Percentiles rank a stretch among this genome's conserved stretches.
These are phyloP conservation scores for Cosmia trapezina DNA, from an alignment of 2,888 invertebrate genomes.

Conservation along the genomic window DNA sequence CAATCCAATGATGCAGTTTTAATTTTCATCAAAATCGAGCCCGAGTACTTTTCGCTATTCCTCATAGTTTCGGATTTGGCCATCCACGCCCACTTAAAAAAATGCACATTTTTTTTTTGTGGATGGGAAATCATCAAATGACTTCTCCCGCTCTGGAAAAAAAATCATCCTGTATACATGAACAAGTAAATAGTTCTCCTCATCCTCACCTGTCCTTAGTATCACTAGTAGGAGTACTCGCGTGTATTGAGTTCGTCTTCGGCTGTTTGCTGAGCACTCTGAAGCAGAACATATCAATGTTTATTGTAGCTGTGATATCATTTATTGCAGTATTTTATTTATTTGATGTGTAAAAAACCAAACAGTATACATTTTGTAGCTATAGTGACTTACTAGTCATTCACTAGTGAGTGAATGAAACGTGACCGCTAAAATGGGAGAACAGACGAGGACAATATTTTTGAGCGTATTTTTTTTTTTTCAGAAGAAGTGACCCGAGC, in stretches of 20 bases:
- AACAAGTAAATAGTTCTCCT: neutral
- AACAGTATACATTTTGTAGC: neutral
- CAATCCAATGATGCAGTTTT: too few species aligned
- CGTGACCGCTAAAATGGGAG: neutral
- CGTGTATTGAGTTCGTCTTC: conserved; percentile 72
- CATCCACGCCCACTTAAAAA: too few species aligned
- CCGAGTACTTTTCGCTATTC: too few species aligned
- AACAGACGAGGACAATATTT: neutral
- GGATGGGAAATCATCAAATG: too few species aligned
- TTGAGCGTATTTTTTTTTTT: neutral
- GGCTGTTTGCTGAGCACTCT: conserved; percentile 76
- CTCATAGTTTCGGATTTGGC: too few species aligned
- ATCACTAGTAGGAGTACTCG: conserved; percentile 80
- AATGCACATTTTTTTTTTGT: too few species aligned
- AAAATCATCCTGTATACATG: neutral
- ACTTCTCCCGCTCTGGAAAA: too few species aligned
- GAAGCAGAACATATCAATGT: conserved; percentile 54
- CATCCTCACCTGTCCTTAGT: conserved; percentile 80
- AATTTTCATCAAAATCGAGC: too few species aligned
- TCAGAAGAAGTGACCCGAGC: neutral
- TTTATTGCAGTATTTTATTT: neutral
- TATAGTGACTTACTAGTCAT: neutral
- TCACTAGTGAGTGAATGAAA: neutral
- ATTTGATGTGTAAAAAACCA: neutral
- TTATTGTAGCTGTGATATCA: neutral